Evolutionary conservation across 2,797 vertebrate species (phyloP).

Genomic region (Scleropages formosus): DNA sequence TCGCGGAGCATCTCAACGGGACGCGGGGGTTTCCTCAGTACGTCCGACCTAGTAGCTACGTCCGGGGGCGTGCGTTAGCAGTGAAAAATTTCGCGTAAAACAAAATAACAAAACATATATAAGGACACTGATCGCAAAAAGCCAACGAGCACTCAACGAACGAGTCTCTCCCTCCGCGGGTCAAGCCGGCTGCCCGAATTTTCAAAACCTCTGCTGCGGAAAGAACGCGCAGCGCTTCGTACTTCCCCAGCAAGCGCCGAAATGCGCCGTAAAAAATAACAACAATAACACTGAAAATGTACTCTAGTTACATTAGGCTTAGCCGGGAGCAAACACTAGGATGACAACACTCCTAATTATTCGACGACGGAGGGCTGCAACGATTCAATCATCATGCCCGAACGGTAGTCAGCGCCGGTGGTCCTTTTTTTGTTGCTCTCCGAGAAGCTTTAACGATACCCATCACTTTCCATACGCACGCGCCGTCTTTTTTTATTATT

Average conservation of each 20-base stretch:
- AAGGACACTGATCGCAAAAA: not conserved
- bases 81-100: slow-evolving; percentile 18
- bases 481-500: not conserved
- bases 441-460: no score
- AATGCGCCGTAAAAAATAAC: slow-evolving; percentile 7
- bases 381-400: no score
- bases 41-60: not conserved
- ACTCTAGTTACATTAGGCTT: no score
- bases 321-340: no score
- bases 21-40: slow-evolving; percentile 18
- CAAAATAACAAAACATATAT: not conserved
- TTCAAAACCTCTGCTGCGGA: not conserved
- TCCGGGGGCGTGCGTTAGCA: slow-evolving; percentile 8
- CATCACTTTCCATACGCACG: no score
- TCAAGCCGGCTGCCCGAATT: not conserved
- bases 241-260: not conserved
- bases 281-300: no score
- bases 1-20: slow-evolving; percentile 12
- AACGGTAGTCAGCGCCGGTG: no score
- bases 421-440: no score
- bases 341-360: no score
- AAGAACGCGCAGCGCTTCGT: not conserved
- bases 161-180: not conserved
- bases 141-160: not conserved
- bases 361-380: no score